phyloP scores from a whole-genome alignment of 2,888 invertebrate species.

The Eupelmus urozonus region DNA sequence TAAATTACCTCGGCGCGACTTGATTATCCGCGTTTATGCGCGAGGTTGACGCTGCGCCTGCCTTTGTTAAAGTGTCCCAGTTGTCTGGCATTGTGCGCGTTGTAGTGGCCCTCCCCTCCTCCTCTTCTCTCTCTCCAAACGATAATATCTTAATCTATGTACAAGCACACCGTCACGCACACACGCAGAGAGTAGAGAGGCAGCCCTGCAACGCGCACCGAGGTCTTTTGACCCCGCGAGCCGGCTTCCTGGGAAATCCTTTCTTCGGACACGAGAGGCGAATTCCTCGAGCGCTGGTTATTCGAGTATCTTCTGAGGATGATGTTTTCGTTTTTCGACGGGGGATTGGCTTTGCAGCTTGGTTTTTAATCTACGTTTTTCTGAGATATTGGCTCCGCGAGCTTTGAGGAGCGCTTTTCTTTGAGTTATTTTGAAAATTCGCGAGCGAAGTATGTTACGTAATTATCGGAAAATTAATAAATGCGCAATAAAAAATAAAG shows the following conservation, averaged over 20 bases:
- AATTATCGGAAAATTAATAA: too few relatives aligned
- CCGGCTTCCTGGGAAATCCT: constrained; percentile 33
- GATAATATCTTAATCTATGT: constrained; percentile 59
- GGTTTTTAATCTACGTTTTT: too few relatives aligned
- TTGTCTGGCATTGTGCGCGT: constrained; percentile 51
- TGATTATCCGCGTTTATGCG: constrained; percentile 54
- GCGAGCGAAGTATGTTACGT: too few relatives aligned
- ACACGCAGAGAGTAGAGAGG: background rate
- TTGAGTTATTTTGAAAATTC: too few relatives aligned
- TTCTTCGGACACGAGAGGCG: constrained; percentile 14
- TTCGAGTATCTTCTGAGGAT: too few relatives aligned
- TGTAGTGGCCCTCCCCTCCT: constrained; percentile 5
- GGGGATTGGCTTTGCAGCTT: too few relatives aligned
- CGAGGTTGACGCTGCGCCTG: constrained; percentile 32
- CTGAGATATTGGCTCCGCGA: too few relatives aligned
- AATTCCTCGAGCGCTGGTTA: background rate
- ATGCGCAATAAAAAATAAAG: too few relatives aligned
- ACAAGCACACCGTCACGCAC: constrained; percentile 20
- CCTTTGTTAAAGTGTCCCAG: constrained; percentile 57
- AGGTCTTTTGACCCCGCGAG: constrained; percentile 35
- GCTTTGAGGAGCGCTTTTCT: too few relatives aligned
- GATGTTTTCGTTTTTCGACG: too few relatives aligned
- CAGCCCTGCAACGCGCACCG: too few relatives aligned
- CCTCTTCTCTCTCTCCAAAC: background rate
- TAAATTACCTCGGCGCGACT: constrained; percentile 36